These are phyloP conservation scores for Capitella teleta DNA, from an alignment of 1,140 invertebrate species.

Conservation along the genomic window DNA sequence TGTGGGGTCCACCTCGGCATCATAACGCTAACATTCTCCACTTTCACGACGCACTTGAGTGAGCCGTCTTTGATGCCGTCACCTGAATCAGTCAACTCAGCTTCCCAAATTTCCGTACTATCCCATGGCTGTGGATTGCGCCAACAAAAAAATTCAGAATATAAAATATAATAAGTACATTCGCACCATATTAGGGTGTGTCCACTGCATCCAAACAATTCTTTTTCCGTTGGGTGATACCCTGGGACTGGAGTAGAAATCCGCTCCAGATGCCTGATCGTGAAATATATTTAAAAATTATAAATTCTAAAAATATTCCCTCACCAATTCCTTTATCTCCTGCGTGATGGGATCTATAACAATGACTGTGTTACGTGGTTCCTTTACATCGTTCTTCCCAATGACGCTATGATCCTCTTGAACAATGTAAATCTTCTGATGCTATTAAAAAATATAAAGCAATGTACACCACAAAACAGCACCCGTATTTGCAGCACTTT, in stretches of 20 bases:
- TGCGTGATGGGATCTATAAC: constrained; percentile 20
- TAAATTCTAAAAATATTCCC: constrained; percentile 3
- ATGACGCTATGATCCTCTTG: constrained; percentile 29
- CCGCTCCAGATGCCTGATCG: constrained; percentile 22
- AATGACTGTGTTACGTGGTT: constrained; percentile 27
- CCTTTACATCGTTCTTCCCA: constrained; percentile 18
- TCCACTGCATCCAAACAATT: constrained; percentile 39
- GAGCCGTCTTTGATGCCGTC: constrained; percentile 16
- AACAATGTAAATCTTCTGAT: constrained; percentile 22
- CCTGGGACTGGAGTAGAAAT: constrained; percentile 34
- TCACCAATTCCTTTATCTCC: constrained; percentile 15
- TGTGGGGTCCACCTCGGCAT: constrained; percentile 30
- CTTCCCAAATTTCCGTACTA: constrained; percentile 29
- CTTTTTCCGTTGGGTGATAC: constrained; percentile 35
- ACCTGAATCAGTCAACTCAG: constrained; percentile 20
- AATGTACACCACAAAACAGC: background rate
- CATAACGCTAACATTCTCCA: constrained; percentile 24
- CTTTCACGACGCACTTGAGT: constrained; percentile 17
- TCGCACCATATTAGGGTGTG: constrained; percentile 40
- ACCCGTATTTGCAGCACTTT: background rate
- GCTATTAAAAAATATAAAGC: constrained; percentile 15
- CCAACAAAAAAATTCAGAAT: background rate
- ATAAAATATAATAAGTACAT: background rate
- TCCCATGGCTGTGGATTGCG: constrained; percentile 34
- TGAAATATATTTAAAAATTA: background rate